A percentile compares a stretch with the other conserved stretches of the same genome.
Evolutionary conservation across 2,797 vertebrate genomes (phyloP).

Genomic region (Vireo griseus): DNA sequence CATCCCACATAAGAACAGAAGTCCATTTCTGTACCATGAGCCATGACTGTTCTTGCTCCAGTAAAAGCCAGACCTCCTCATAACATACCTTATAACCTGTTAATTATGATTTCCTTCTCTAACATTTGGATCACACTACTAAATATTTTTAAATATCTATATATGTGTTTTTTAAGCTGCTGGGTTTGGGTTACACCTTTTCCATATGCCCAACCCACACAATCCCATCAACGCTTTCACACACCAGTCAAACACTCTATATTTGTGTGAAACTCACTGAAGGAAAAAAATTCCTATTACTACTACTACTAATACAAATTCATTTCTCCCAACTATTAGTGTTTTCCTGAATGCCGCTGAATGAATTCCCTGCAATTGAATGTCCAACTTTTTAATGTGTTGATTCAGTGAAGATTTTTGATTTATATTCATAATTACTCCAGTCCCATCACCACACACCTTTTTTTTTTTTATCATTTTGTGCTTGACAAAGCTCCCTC

Average conservation of each 20-base stretch:
- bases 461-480: not conserved
- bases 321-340: slow-evolving; percentile 59
- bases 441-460: not conserved
- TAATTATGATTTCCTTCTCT: slow-evolving; percentile 65
- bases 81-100: slow-evolving; percentile 61
- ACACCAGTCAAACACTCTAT: slow-evolving; percentile 68
- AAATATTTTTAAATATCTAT: slow-evolving; percentile 61
- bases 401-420: slow-evolving; percentile 22
- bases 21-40: not conserved
- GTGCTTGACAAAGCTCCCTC: slow-evolving; percentile 23
- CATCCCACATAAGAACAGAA: not conserved
- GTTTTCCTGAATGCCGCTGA: slow-evolving; percentile 17
- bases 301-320: slow-evolving; percentile 67
- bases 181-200: slow-evolving; percentile 68
- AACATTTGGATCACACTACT: slow-evolving; percentile 51
- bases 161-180: slow-evolving; percentile 68
- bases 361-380: slow-evolving; percentile 19
- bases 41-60: slow-evolving; percentile 5
- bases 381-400: not conserved
- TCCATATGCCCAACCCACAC: slow-evolving; percentile 63
- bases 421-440: slow-evolving; percentile 29
- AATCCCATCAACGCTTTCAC: slow-evolving; percentile 66
- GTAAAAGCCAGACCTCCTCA: slow-evolving; percentile 23
- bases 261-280: slow-evolving; percentile 67
- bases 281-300: slow-evolving; percentile 57